A percentile compares a stretch with the other conserved stretches of the same genome.
Evolutionary conservation across 2,888 invertebrate genomes (phyloP).

Genomic region (Nebria brevicollis): DNA sequence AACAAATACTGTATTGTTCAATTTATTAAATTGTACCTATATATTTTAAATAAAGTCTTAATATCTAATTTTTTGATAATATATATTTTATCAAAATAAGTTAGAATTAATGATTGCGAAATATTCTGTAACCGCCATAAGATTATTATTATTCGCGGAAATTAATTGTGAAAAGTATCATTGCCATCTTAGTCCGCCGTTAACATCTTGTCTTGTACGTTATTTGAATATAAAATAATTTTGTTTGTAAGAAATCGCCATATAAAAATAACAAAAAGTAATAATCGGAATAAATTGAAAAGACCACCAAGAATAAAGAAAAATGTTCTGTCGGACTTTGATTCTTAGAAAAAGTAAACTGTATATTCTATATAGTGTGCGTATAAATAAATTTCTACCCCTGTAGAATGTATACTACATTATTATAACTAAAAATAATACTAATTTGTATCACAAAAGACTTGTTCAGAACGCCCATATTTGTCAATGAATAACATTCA

Average conservation of each 20-base stretch:
- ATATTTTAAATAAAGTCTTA: too few species aligned
- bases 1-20: too few species aligned
- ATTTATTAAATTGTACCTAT: too few species aligned
- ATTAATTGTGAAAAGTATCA: too few species aligned
- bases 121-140: too few species aligned
- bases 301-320: background rate
- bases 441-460: constrained; percentile 46
- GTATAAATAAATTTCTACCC: constrained; percentile 41
- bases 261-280: constrained; percentile 7
- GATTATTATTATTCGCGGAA: too few species aligned
- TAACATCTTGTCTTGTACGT: too few species aligned
- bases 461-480: constrained; percentile 41
- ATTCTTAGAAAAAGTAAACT: constrained; percentile 15
- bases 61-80: too few species aligned
- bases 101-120: too few species aligned
- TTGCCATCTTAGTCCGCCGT: too few species aligned
- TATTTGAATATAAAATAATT: background rate
- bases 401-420: constrained; percentile 43
- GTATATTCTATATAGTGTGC: background rate
- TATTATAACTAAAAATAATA: constrained; percentile 46
- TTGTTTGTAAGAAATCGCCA: background rate
- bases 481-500: constrained; percentile 37
- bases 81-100: too few species aligned
- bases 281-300: constrained; percentile 5
- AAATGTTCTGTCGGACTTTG: background rate